Evolutionary conservation across 2,888 invertebrate genomes (phyloP), one percentile per base, ranked within the genome.

Genomic region (Amblyjoppa fuscipennis): DNA sequence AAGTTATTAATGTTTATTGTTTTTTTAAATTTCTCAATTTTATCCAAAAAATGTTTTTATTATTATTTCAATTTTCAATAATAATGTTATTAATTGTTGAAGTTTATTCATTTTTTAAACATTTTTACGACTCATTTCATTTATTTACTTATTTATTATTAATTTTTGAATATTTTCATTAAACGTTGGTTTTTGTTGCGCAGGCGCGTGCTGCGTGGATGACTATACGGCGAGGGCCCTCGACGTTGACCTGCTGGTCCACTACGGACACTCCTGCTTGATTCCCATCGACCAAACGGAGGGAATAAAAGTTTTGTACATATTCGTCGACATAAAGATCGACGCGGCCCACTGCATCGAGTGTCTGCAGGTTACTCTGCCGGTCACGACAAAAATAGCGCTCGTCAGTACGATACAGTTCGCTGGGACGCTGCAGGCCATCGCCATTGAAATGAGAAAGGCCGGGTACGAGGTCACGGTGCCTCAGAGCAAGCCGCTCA

Each of bases 401-500:
- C 95, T 99, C 91, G 98, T 99, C 87, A 98, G 99, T 94, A 99
- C 99, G 41, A 99, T 99, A 92, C 99, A 99, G 94, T 99, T 99
- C 95, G 98, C 99, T 5, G 97, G 98, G 45, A 98, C 99, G 0
- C 94, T 99, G 81, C 99, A 99, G 95, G 97, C 97, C 1, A 96
- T 97, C 41, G 96, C 97, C 0, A 95, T 95, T 87, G 96, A 96
- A 91, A 94, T 98, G 56, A 95, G 96, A 86, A 95, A 95, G 89
- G 95, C 95, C 83, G 97, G 97, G n/a, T 98, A 96, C 91, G 95
- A 95, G 90, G 95, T 97, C 1, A 96, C 96, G 74, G 96, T 98
- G 41, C 99, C 99, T 0, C 99, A 99, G 94, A 96, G 97, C 90
- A 98, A 98, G 93, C 99, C 99, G 0, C 94, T 99, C 49, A 99